A percentile compares a stretch with the other conserved stretches of the same genome.
These are phyloP conservation scores for Heteromurus nitidus DNA, from an alignment of 2,888 invertebrate genomes.

Conservation along the genomic window DNA sequence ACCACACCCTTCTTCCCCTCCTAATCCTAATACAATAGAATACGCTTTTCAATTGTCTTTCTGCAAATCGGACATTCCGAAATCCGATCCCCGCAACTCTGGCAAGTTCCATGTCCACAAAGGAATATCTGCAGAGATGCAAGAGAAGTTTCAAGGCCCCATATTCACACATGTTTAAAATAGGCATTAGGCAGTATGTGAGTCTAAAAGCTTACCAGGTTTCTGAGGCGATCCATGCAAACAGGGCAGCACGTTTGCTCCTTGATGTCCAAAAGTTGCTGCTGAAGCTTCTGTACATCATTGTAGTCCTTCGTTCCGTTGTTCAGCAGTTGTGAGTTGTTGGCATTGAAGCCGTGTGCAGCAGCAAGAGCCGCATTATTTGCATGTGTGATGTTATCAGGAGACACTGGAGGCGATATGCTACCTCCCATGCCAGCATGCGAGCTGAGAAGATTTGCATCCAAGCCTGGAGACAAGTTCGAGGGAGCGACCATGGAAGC, in stretches of 20 bases:
- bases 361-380: conserved; percentile 68
- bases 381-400: conserved; percentile 71
- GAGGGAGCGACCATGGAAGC: conserved; percentile 59
- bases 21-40: conserved; percentile 92
- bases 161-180: too few species aligned
- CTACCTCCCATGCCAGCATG: conserved; percentile 57
- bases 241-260: conserved; percentile 99
- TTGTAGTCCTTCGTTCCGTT: conserved; percentile 83
- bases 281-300: conserved; percentile 93
- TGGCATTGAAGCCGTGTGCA: conserved; percentile 59
- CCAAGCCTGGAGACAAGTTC: conserved; percentile 72
- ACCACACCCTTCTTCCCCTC: too few species aligned
- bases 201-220: conserved; percentile 82
- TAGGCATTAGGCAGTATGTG: too few species aligned
- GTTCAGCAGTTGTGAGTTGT: conserved; percentile 76
- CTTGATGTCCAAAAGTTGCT: conserved; percentile 97
- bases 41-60: conserved; percentile 96
- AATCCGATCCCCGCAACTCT: conserved; percentile 99
- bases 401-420: conserved; percentile 63
- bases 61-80: conserved; percentile 98
- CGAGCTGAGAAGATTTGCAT: conserved; percentile 71
- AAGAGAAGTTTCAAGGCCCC: not conserved
- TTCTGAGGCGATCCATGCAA: conserved; percentile 96
- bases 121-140: conserved; percentile 65
- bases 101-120: conserved; percentile 96